Evolutionary conservation across 2,797 vertebrate species (phyloP).

Genomic region (Zalophus californianus): DNA sequence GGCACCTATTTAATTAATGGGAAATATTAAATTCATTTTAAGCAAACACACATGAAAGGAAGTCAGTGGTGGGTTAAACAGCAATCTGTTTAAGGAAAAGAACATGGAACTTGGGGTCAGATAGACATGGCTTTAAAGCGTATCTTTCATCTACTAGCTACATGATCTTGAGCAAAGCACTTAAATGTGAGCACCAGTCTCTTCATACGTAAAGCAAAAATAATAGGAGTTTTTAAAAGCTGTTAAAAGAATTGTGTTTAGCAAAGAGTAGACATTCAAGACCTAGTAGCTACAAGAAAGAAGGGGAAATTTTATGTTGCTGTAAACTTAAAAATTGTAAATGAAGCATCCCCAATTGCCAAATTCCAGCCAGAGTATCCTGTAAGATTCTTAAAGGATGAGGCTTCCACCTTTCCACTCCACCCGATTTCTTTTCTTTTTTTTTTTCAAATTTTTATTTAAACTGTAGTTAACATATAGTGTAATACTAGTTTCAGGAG

Average conservation of each 20-base stretch:
- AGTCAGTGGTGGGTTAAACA: background rate
- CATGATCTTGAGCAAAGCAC: background rate
- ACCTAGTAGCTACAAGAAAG: background rate
- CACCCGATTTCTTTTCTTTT: background rate
- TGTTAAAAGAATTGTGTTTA: background rate
- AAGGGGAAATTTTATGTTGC: background rate
- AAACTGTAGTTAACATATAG: background rate
- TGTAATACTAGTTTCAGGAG: background rate
- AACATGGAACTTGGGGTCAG: background rate
- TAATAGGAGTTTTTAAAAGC: background rate
- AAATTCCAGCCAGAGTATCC: background rate
- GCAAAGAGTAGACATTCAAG: background rate
- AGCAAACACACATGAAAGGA: background rate
- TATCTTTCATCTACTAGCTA: background rate
- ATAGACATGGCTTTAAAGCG: background rate
- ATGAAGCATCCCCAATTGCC: background rate
- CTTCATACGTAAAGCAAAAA: background rate
- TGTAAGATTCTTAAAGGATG: background rate
- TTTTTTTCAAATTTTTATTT: background rate
- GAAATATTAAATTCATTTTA: background rate
- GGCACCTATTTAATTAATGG: background rate
- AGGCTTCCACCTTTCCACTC: background rate
- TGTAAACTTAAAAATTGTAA: background rate
- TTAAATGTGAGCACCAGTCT: background rate
- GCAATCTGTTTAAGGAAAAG: background rate